Base-by-base conservation (phyloP, 2,797 vertebrate species). In the Gobio occitaniae region DNA sequence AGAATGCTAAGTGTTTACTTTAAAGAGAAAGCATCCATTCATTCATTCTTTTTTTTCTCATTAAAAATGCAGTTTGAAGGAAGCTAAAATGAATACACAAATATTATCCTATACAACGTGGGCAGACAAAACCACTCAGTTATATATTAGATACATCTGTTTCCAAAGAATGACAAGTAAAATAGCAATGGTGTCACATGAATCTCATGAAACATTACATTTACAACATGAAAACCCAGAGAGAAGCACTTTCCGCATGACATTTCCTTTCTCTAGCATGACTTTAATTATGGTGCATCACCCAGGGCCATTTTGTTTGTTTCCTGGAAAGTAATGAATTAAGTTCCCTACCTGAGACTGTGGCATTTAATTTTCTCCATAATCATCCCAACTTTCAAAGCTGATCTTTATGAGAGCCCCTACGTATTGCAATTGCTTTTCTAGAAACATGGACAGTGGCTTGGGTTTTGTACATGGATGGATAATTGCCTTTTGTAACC, bases 151-250 rank as follows among this genome's bases (percentile, higher is more conserved):
- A 50, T 50, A 15, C 48, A 52, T 52, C 61, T 63, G 12, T 63
- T 29, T 63, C 25, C 61, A 63, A 63, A 63, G 12, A 29, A 5
- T 11, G 2, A 29, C 12, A 61, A 25, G n/a, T 29, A 25, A 25
- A 79, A 78, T 13, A n/a, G 54, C 25, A 44, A 78, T 38, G 54
- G 76, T 44, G 54, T 78, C 54, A 44, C 66, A 76, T 85, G 63
- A 83, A 79, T 76, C 54, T 25, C 48, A 41, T 84, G 61, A 86
- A 87, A 88, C 65, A 72, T 17, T 68, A 77, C 61, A 87, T 71
- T 71, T 29, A 70, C 56, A 74, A 29, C n/a, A 10, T 38, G 17
- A 50, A 74, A 56, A 47, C 56, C 56, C 69, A 13, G 11, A 44
- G 59, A 61, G 75, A 76, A 83, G 56, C 1, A 13, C 11, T 63